Conservation (phyloP, 1,140 invertebrate species). For the Drosophila lacteicornis region DNA sequence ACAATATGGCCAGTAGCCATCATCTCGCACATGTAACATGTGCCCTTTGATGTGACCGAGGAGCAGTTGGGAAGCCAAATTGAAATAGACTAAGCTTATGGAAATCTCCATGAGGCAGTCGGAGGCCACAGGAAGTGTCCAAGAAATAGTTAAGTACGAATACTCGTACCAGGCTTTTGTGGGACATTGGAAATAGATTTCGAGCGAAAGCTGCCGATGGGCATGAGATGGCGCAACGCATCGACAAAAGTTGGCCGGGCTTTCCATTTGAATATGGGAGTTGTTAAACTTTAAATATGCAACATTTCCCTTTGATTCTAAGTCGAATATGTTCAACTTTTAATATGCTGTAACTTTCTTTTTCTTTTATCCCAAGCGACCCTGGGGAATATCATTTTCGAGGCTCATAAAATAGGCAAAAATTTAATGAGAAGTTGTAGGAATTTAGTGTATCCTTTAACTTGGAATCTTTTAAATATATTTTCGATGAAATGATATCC, state of each 20-base stretch:
- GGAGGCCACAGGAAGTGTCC: constrained; percentile 43
- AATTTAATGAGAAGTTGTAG: background rate
- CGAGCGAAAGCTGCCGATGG: background rate
- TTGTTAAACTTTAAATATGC: constrained; percentile 6
- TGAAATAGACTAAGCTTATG: constrained; percentile 34
- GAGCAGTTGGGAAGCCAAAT: constrained; percentile 29
- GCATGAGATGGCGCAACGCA: background rate
- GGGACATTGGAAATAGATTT: background rate
- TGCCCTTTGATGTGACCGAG: constrained; percentile 26
- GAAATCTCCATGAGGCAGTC: background rate
- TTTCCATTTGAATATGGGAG: background rate
- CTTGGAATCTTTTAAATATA: no score
- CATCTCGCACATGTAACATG: constrained; percentile 1
- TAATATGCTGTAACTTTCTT: constrained; percentile 2
- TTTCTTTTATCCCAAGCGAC: background rate
- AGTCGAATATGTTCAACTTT: background rate
- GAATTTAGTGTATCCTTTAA: background rate
- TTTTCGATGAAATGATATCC: background rate
- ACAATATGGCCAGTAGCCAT: constrained; percentile 24
- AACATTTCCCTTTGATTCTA: constrained; percentile 1
- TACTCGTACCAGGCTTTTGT: constrained; percentile 7
- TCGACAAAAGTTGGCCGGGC: background rate
- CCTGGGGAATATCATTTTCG: background rate
- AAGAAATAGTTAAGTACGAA: constrained; percentile 37
- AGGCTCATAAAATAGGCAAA: background rate